These are phyloP conservation scores for Spinus pinus DNA, from an alignment of 2,797 vertebrate species.

Conservation along the genomic window DNA sequence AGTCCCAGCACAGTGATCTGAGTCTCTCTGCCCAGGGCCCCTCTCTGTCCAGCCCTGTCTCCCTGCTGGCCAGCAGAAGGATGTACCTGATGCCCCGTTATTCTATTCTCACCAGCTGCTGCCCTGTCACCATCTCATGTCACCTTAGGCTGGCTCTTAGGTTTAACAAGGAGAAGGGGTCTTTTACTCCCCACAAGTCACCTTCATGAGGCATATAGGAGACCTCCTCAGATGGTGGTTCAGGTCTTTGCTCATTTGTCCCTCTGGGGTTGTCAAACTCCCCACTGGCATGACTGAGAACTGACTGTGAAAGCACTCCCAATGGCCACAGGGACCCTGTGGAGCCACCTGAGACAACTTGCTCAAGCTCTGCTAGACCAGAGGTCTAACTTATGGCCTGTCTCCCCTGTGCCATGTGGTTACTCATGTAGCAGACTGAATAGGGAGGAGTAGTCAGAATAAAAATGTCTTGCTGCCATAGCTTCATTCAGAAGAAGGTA, in stretches of 20 bases:
- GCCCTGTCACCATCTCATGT: not conserved
- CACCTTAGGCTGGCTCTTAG: not conserved
- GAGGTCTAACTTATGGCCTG: not conserved
- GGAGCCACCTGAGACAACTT: not conserved
- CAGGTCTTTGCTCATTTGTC: not conserved
- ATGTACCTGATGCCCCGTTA: accelerated
- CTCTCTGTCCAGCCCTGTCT: not conserved
- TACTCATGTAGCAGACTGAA: not conserved
- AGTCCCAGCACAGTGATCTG: not conserved
- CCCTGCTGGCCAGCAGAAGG: not conserved
- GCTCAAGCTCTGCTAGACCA: not conserved
- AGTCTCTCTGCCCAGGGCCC: not conserved
- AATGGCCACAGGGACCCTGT: not conserved
- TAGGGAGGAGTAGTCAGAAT: not conserved
- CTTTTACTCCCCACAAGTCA: not conserved
- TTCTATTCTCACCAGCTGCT: not conserved
- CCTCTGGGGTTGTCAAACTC: not conserved
- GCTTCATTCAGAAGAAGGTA: not conserved
- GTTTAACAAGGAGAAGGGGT: not conserved
- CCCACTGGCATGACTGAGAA: not conserved
- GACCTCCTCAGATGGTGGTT: not conserved
- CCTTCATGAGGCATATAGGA: not conserved
- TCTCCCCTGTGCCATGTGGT: not conserved
- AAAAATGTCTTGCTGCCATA: not conserved
- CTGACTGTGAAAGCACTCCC: not conserved